Evolutionary conservation across 1,140 invertebrate species (phyloP).

Genomic region (Penaeus indicus): DNA sequence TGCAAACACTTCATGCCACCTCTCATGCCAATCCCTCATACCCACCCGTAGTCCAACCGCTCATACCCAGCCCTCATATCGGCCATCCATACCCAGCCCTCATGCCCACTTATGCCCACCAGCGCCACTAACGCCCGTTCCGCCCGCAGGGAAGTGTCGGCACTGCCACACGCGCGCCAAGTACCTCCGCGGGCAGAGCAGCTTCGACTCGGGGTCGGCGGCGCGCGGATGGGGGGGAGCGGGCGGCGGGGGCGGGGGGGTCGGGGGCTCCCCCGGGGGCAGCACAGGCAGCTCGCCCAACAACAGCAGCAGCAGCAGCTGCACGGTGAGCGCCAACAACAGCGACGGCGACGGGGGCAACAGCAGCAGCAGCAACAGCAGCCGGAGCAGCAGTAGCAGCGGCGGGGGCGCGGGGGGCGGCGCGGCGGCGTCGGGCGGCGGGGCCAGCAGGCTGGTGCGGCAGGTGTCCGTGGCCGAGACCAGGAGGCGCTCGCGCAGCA

Average conservation of each 20-base stretch:
- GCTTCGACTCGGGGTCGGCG: conserved; percentile 51
- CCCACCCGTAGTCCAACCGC: not conserved
- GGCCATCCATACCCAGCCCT: too few species aligned
- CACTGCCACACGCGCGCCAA: conserved; percentile 65
- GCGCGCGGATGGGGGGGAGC: conserved; percentile 15
- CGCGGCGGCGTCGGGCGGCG: not conserved
- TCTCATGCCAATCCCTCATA: not conserved
- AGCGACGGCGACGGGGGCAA: conserved; percentile 9
- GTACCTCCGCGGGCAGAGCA: conserved; percentile 55
- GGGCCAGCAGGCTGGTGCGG: conserved; percentile 11
- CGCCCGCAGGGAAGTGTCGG: conserved; percentile 57
- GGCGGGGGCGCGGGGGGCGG: not conserved
- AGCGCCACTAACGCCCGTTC: not conserved
- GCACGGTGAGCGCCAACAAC: not conserved
- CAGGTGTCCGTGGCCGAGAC: conserved; percentile 31
- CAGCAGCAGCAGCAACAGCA: conserved; percentile 30
- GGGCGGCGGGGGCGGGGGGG: conserved; percentile 2
- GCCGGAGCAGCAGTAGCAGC: conserved; percentile 9
- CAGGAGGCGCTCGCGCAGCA: conserved; percentile 49
- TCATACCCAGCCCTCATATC: not conserved
- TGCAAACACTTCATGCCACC: not conserved
- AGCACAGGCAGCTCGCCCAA: conserved; percentile 46
- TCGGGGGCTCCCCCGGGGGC: conserved; percentile 1
- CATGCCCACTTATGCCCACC: too few species aligned
- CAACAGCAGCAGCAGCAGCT: conserved; percentile 44